Conservation (phyloP, 2,888 invertebrate species). For the Trissolcus japonicus region DNA sequence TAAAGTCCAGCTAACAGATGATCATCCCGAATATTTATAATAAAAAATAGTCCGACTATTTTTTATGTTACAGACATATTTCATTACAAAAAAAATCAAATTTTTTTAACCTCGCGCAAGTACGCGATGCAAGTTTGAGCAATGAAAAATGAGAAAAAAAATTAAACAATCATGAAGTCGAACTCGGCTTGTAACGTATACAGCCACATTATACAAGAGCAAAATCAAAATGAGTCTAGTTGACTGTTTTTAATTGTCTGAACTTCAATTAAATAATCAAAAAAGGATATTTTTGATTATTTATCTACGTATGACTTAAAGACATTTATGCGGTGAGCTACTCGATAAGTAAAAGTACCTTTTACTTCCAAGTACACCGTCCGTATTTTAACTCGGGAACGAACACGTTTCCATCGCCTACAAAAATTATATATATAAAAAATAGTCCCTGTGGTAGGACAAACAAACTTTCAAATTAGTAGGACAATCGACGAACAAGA, state of each 20-base stretch:
- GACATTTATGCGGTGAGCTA: constrained; percentile 55
- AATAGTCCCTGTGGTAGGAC: constrained; percentile 37
- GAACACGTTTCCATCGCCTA: constrained; percentile 56
- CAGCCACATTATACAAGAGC: no score
- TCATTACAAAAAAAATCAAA: background rate
- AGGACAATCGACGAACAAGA: constrained; percentile 29
- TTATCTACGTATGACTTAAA: constrained; percentile 32
- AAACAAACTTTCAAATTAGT: constrained; percentile 35
- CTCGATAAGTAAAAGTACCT: constrained; percentile 59
- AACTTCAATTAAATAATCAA: constrained; percentile 4
- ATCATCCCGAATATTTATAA: constrained; percentile 32
- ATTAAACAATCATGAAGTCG: no score
- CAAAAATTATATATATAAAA: constrained; percentile 54
- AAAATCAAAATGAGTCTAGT: background rate
- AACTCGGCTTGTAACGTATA: no score
- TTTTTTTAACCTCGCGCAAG: no score
- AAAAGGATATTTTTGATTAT: background rate
- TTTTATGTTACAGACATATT: constrained; percentile 8
- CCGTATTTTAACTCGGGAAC: constrained; percentile 57
- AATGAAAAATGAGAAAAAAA: no score
- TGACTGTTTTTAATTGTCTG: no score
- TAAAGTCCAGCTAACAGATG: constrained; percentile 38
- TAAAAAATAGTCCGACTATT: constrained; percentile 29
- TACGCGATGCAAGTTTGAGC: no score
- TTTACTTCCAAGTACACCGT: constrained; percentile 59